Conservation (phyloP, 2,888 invertebrate genomes). For the Agrilus mali region DNA sequence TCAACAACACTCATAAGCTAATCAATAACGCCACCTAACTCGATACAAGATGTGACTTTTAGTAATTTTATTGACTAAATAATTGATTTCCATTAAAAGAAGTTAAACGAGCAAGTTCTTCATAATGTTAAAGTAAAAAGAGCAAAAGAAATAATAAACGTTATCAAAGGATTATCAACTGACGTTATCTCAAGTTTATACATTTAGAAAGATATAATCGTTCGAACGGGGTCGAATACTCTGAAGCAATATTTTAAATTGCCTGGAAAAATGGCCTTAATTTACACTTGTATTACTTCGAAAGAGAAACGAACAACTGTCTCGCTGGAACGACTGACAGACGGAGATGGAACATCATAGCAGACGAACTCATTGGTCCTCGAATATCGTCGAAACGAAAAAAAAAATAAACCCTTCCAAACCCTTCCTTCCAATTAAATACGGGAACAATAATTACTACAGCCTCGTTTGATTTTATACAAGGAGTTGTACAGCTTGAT, state of each 20-base stretch:
- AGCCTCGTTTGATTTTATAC: constrained; percentile 3
- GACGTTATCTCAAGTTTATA: constrained; percentile 7
- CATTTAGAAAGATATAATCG: constrained; percentile 14
- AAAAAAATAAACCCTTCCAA: constrained; percentile 11
- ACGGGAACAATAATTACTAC: constrained; percentile 13
- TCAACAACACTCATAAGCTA: too few species aligned
- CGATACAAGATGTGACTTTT: too few species aligned
- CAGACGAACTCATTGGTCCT: constrained; percentile 1
- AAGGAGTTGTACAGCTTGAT: too few species aligned
- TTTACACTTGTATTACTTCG: constrained; percentile 15
- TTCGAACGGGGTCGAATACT: constrained; percentile 10
- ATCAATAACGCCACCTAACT: too few species aligned
- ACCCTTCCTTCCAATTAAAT: constrained; percentile 14
- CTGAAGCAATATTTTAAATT: constrained; percentile 14
- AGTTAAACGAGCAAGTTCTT: too few species aligned
- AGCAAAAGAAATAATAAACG: too few species aligned
- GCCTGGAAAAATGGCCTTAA: constrained; percentile 13
- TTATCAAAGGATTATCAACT: too few species aligned
- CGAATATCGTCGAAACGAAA: constrained; percentile 11
- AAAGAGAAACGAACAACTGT: constrained; percentile 8
- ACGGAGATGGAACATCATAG: not conserved
- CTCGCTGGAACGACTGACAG: not conserved
- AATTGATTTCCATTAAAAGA: too few species aligned
- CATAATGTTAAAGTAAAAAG: too few species aligned
- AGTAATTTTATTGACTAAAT: too few species aligned